phyloP scores from a whole-genome alignment of 2,113 vertebrate species.

The Seriola quinqueradiata region DNA sequence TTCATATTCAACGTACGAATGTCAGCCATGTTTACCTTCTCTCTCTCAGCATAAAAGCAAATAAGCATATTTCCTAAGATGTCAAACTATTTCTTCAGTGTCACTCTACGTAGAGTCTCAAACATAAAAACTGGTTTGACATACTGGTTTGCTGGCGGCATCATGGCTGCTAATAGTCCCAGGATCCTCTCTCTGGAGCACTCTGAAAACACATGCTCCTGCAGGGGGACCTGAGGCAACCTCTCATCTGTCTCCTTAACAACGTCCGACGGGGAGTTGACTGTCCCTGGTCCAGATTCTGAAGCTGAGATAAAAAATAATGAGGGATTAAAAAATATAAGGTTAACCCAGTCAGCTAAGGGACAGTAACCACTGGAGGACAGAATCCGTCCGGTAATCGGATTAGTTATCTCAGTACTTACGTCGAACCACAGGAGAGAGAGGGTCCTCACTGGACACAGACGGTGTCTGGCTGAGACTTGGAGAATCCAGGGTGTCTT shows the following conservation, averaged over 20 bases:
- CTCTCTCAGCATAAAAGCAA: neutral
- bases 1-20: neutral
- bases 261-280: slow-evolving; percentile 67
- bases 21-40: neutral
- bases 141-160: slow-evolving; percentile 92
- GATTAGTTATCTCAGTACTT: slow-evolving; percentile 11
- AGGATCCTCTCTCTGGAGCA: slow-evolving; percentile 98
- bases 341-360: neutral
- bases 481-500: slow-evolving; percentile 81
- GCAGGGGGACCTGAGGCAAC: slow-evolving; percentile 85
- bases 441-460: slow-evolving; percentile 81
- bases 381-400: no score
- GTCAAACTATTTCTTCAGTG: neutral
- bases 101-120: neutral
- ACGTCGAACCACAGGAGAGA: slow-evolving; percentile 81
- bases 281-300: slow-evolving; percentile 73
- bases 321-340: neutral
- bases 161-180: slow-evolving; percentile 94
- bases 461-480: slow-evolving; percentile 82
- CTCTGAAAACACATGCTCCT: slow-evolving; percentile 95
- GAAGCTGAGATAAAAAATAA: slow-evolving; percentile 33
- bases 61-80: neutral
- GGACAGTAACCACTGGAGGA: neutral
- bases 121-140: neutral
- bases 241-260: slow-evolving; percentile 81